Base-by-base conservation (phyloP, 35 echinoderm and acorn worm genomes). In the Ptychodera flava region DNA sequence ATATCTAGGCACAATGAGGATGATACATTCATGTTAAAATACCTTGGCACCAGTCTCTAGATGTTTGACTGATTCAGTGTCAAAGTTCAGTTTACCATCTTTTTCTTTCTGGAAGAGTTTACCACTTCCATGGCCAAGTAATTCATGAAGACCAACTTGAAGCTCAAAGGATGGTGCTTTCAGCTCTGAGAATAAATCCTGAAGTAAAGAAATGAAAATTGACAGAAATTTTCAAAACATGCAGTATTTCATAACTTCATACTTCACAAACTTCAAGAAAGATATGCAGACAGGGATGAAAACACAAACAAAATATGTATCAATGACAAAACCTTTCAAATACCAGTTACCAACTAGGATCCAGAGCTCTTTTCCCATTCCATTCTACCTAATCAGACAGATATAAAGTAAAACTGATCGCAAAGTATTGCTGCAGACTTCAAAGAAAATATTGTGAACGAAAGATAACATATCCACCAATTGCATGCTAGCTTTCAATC, bases 91-190 rank as follows among this genome's bases (percentile, higher is more conserved):
- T 16, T 83, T 33, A n/a, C 93, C 92, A 79, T 99, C 88, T 45
- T 92, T 86, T 36, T 92, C 83, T 81, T 89, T 83, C 16, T 78
- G 92, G 82, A 99, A 94, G 16, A 99, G 88, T 35, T 94, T 99
- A 1, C 92, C 96, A 86, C 92, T 99, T 15, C 96, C 96, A 84
- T 99, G 96, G 31, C 96, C 93, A 1, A 94, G 90, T 1, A 99
- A 79, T 77, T 99, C 96, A 91, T 99, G 94, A 30, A 93, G 90
- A 36, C 96, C 96, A 33, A 99, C 96, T 78, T 94, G 93, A 22
- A 99, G 92, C 80, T 99, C 96, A 88, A 99, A 94, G 28, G 96
- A 92, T 0, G 96, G 93, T 27, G 83, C 84, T 45, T 99, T 94
- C 6, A 94, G 29, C 31, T 90, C 88, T 15, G 82, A 35, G 64